Base-by-base conservation (phyloP, 2,888 invertebrate species). In the Drosophila anomelani region DNA sequence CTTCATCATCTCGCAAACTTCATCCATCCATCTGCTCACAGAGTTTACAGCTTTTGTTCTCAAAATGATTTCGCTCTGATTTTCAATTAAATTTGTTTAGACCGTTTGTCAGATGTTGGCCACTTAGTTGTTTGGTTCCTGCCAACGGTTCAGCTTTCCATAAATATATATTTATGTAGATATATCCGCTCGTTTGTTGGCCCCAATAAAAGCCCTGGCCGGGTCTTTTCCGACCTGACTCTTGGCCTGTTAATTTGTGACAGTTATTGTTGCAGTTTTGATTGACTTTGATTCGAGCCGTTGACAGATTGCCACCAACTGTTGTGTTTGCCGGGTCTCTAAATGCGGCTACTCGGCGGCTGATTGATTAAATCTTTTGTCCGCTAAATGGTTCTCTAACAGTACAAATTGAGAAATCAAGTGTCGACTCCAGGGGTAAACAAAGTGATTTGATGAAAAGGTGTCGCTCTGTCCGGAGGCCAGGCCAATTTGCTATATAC, bases 241-340 rank as follows among this genome's bases (percentile, higher is more conserved):
- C 67, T 70, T 77, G 80, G 67, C 53, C 61, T 66, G 54, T 47
- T 75, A 85, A 89, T 85, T 85, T 88, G 85, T 87, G 82, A 72
- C 77, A 76, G 72, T 87, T 76, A 85, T 85, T 89, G 75, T 87
- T 73, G 71, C 74, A 75, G 81, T 84, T 85, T 88, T 88, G 88
- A 85, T 85, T 85, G 83, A 81, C 74, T 85, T 72, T 47, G 60
- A 62, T 68, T 73, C 71, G 51, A 80, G 68, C 80, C 60, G 74
- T 57, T 71, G 74, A 84, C 74, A 79, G 85, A 75, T 85, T 67
- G 75, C 58, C 59, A 56, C 60, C 62, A 79, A 76, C 58, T 43
- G 54, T 34, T 29, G 15, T 34, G 20, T 44, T 13, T 13, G 20
- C 12, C 20, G 34, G 26, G 23, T 34, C 67, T 68, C 69, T 67